phyloP scores from a whole-genome alignment of 2,888 invertebrate species.

The Dendrolimus pini region DNA sequence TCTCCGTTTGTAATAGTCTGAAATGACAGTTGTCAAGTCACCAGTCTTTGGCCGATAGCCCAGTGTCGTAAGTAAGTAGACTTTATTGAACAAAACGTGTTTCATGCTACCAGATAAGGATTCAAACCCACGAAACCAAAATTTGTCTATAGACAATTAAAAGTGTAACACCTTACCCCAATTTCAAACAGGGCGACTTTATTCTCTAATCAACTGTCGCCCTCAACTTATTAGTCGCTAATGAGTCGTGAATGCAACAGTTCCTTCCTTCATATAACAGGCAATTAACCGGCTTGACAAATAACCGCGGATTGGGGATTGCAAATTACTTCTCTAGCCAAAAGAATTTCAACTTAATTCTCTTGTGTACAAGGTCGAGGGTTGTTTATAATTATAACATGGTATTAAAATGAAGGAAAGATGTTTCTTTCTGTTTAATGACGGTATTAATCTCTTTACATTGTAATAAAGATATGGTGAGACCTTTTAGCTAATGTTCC shows the following conservation, averaged over 20 bases:
- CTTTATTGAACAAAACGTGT: too few relatives aligned
- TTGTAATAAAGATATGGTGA: neutral
- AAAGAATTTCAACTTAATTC: slow-evolving; percentile 11
- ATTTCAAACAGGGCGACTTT: neutral
- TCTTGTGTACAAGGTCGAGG: slow-evolving; percentile 6
- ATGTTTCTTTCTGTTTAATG: slow-evolving; percentile 56
- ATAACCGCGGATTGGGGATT: slow-evolving; percentile 36
- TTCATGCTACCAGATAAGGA: too few relatives aligned
- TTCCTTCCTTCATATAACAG: slow-evolving; percentile 36
- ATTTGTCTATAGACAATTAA: neutral
- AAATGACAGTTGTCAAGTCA: too few relatives aligned
- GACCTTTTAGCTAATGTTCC: slow-evolving; percentile 5
- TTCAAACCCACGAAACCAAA: too few relatives aligned
- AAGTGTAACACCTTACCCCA: neutral
- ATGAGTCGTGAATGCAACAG: slow-evolving; percentile 43
- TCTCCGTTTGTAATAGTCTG: too few relatives aligned
- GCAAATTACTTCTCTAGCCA: slow-evolving; percentile 14
- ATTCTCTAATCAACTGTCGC: slow-evolving; percentile 3
- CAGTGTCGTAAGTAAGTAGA: too few relatives aligned
- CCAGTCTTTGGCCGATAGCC: too few relatives aligned
- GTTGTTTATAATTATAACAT: neutral
- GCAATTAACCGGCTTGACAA: slow-evolving; percentile 49
- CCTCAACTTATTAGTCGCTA: slow-evolving; percentile 26
- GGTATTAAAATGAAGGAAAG: slow-evolving; percentile 42
- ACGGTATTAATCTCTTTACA: slow-evolving; percentile 46